Percentiles rank a stretch among this genome's conserved stretches.
Conservation (phyloP, 2,797 vertebrate species). For the Ctenopoma multispine region DNA sequence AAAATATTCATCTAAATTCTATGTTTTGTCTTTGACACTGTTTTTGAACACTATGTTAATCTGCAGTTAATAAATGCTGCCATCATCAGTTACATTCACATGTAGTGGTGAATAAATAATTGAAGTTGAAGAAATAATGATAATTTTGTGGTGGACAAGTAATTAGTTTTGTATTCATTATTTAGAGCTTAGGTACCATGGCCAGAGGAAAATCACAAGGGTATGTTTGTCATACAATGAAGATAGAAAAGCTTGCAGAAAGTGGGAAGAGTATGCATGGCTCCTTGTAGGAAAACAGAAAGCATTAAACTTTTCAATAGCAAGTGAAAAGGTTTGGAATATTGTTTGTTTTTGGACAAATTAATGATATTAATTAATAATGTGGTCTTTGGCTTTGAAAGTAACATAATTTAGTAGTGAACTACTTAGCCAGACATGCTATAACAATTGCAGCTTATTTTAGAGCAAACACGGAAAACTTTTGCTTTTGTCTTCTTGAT, state of each 20-base stretch:
- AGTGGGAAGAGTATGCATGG: background rate
- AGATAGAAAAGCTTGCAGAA: conserved; percentile 19
- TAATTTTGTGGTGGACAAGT: no score
- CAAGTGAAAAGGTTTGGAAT: no score
- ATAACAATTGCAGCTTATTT: background rate
- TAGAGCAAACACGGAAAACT: background rate
- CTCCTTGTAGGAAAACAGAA: conserved; percentile 1
- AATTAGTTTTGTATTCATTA: no score
- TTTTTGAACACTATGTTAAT: no score
- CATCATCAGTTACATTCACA: no score
- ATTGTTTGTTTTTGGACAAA: no score
- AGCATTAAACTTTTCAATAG: conserved; percentile 17
- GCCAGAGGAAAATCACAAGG: background rate
- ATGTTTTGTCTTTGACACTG: no score
- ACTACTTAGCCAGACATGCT: background rate
- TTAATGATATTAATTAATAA: background rate
- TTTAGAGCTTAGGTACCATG: no score
- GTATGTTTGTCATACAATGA: background rate
- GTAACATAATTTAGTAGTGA: background rate
- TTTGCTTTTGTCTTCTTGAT: background rate
- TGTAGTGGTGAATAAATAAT: no score
- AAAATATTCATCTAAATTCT: no score
- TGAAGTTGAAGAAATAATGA: no score
- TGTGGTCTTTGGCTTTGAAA: background rate
- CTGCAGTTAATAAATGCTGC: no score